Base-by-base conservation (phyloP, 2,888 invertebrate species). In the Drosophila histrio region DNA sequence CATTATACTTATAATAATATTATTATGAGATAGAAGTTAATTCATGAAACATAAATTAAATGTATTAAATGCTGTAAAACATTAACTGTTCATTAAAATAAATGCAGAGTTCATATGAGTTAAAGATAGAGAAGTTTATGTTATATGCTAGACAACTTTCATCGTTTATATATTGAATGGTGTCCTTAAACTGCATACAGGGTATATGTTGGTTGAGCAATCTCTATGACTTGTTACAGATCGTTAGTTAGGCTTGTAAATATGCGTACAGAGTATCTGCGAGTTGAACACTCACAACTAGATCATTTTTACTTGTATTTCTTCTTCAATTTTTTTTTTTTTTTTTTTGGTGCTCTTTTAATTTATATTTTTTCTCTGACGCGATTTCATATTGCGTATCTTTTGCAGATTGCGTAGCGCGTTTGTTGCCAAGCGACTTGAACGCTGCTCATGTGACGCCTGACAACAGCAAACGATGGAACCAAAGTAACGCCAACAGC, bases 371-470 rank as follows among this genome's bases (percentile, higher is more conserved):
- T 22, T 30, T 26, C 39, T 64, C 34, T 49, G 46, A 57, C 46
- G 34, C 22, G 38, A 32, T 66, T 64, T 56, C 38, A 24, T 64
- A 44, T 56, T 50, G 65, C 65, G 57, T 50, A 56, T 64, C 66
- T 50, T 36, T 54, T 54, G 54, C 64, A 43, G 65, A 65, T 63
- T 64, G 65, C 57, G 56, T 22, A 30, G 65, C 38, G 24, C 46
- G 19, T n/a, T 52, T 52, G 66, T 66, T 67, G 67, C 52, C 46
- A 53, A 53, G 30, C 44, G 57, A 46, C 19, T 13, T 24, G 30
- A 36, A 9, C 46, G 26, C 38, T 46, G 67, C 47, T 68, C 67
- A 59, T 59, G 59, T 58, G 67, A 64, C 64, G 53, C 39, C 30
- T 11, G 30, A 28, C 21, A 49, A 41, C 47, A 47, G 17, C 28